Evolutionary conservation across 2,888 invertebrate species (phyloP).

Genomic region (Tenthredo distinguenda): DNA sequence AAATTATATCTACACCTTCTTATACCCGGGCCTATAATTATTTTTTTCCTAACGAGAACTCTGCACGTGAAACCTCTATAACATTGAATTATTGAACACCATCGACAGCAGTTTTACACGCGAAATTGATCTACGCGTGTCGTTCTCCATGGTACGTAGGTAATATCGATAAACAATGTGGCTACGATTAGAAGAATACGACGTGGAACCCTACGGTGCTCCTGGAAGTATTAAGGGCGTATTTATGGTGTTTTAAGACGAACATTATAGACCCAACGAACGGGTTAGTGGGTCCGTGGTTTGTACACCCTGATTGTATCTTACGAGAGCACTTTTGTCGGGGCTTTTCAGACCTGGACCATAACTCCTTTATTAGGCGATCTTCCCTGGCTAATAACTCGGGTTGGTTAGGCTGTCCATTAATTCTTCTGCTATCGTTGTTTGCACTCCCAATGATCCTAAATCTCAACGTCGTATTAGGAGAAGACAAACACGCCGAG

Average conservation of each 20-base stretch:
- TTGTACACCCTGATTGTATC: slow-evolving; percentile 65
- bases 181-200: slow-evolving; percentile 49
- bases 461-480: slow-evolving; percentile 6
- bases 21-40: neutral
- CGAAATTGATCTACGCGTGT: slow-evolving; percentile 6
- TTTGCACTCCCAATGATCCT: neutral
- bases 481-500: neutral
- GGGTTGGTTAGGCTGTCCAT: slow-evolving; percentile 36
- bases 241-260: slow-evolving; percentile 64
- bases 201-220: slow-evolving; percentile 44
- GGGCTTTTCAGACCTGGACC: slow-evolving; percentile 52
- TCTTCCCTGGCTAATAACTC: slow-evolving; percentile 57
- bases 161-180: slow-evolving; percentile 54
- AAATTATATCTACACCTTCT: neutral
- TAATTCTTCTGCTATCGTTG: slow-evolving; percentile 15
- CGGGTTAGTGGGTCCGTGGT: slow-evolving; percentile 52
- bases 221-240: slow-evolving; percentile 48
- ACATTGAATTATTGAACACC: slow-evolving; percentile 36
- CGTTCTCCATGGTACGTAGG: neutral
- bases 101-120: slow-evolving; percentile 10
- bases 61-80: slow-evolving; percentile 14
- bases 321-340: slow-evolving; percentile 65
- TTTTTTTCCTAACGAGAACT: neutral
- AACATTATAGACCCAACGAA: slow-evolving; percentile 57
- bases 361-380: slow-evolving; percentile 66